Evolutionary conservation across 37 sponge, comb jelly and placozoan species (phyloP).

Genomic region (Aplysina aerophoba): DNA sequence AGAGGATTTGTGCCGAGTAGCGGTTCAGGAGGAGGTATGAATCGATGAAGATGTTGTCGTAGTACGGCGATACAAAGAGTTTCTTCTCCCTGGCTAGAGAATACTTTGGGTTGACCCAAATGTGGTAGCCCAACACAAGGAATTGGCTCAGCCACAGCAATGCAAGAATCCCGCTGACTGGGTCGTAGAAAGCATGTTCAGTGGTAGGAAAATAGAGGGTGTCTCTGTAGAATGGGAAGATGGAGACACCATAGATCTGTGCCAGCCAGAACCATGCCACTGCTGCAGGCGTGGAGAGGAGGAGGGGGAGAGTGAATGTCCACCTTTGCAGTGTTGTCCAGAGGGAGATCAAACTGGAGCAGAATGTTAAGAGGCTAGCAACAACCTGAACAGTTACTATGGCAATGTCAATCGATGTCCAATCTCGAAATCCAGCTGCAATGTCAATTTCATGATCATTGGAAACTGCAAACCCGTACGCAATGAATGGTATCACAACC

Average conservation of each 20-base stretch:
- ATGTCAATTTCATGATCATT: background rate
- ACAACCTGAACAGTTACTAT: conserved; percentile 50
- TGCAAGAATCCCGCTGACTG: conserved; percentile 2
- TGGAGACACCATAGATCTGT: background rate
- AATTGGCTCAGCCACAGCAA: conserved; percentile 65
- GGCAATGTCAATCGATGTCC: background rate
- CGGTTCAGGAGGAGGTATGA: conserved; percentile 76
- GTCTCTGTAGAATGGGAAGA: background rate
- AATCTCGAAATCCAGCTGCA: conserved; percentile 11
- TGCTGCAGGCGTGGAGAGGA: conserved; percentile 59
- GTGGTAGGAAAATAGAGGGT: background rate
- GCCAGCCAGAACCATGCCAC: conserved; percentile 9
- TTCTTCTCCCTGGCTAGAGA: conserved; percentile 65
- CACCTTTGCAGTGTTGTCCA: conserved; percentile 38
- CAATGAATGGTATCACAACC: conserved; percentile 52
- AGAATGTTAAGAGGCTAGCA: conserved; percentile 43
- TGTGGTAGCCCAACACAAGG: conserved; percentile 42
- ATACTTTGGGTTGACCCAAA: conserved; percentile 47
- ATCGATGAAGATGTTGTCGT: conserved; percentile 75
- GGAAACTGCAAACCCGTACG: conserved; percentile 34
- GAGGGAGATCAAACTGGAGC: conserved; percentile 43
- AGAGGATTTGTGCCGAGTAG: conserved; percentile 13
- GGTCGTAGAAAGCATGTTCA: background rate
- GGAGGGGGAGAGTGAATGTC: conserved; percentile 53
- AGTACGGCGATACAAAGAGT: conserved; percentile 74